These are phyloP conservation scores for Chironex yamaguchii DNA, from an alignment of 30 jellyfish, hydroid and myxozoan genomes.

Conservation along the genomic window DNA sequence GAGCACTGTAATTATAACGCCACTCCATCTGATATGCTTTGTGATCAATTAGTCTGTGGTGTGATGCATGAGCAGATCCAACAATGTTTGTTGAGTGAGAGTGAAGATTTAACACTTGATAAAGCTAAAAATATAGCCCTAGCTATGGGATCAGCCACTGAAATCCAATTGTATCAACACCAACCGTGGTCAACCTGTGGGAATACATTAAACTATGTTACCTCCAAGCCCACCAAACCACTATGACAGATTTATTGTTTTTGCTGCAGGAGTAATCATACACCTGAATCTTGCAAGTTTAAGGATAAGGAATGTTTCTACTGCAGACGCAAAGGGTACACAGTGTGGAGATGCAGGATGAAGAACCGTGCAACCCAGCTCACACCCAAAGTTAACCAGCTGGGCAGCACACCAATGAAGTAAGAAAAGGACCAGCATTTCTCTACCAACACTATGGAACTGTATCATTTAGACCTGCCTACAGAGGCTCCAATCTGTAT, in stretches of 20 bases:
- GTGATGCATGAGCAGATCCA: slow-evolving; percentile 23
- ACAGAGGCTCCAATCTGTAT: slow-evolving; percentile 28
- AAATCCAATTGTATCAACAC: slow-evolving; percentile 18
- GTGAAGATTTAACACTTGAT: not conserved
- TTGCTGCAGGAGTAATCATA: slow-evolving; percentile 33
- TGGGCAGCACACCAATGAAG: too few species aligned
- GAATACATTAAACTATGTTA: not conserved
- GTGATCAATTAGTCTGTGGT: slow-evolving; percentile 44
- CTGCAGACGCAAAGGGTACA: slow-evolving; percentile 14
- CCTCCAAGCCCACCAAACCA: not conserved
- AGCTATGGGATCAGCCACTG: slow-evolving; percentile 44
- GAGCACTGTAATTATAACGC: slow-evolving; percentile 30
- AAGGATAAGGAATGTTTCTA: slow-evolving; percentile 24
- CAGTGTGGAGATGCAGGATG: slow-evolving; percentile 29
- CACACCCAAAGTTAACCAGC: too few species aligned
- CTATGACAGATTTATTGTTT: slow-evolving; percentile 22
- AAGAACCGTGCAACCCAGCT: slow-evolving; percentile 19
- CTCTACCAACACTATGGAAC: not conserved
- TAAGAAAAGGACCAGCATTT: too few species aligned
- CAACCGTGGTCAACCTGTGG: not conserved
- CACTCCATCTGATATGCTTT: not conserved
- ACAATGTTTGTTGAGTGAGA: slow-evolving; percentile 35
- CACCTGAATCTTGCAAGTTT: slow-evolving; percentile 18
- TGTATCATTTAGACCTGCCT: slow-evolving; percentile 16
- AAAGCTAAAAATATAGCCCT: too few species aligned